These are phyloP conservation scores for Zonitis immaculata DNA, from an alignment of 2,888 invertebrate species.

Conservation along the genomic window DNA sequence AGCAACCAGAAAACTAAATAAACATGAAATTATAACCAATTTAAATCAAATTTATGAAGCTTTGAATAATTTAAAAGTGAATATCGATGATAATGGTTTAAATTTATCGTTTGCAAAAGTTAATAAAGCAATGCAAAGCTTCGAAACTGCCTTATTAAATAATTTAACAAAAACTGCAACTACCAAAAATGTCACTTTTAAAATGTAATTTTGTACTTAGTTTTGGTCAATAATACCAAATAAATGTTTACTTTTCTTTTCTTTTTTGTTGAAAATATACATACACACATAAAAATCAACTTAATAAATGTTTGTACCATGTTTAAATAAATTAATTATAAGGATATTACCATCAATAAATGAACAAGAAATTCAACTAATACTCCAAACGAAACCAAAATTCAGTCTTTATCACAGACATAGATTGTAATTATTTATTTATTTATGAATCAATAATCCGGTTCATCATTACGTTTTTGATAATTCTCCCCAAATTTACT, in stretches of 20 bases:
- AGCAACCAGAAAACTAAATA: slow-evolving; percentile 31
- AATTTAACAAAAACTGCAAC: slow-evolving; percentile 30
- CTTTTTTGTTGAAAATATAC: neutral
- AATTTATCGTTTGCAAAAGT: slow-evolving; percentile 43
- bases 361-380: neutral
- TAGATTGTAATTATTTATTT: neutral
- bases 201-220: slow-evolving; percentile 21
- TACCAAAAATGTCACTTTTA: slow-evolving; percentile 43
- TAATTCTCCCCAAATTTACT: slow-evolving; percentile 84
- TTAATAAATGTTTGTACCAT: neutral
- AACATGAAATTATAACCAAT: slow-evolving; percentile 34
- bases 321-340: neutral
- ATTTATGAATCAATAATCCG: slow-evolving; percentile 28
- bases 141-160: slow-evolving; percentile 41
- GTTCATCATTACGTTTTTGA: slow-evolving; percentile 63
- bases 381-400: neutral
- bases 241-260: neutral
- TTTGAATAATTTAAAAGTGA: slow-evolving; percentile 37
- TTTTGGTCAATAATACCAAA: neutral
- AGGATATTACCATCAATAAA: no score
- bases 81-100: slow-evolving; percentile 37
- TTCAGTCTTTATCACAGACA: neutral
- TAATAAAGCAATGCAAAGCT: slow-evolving; percentile 43
- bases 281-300: neutral
- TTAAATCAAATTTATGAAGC: slow-evolving; percentile 44